Evolutionary conservation across 2,888 invertebrate genomes (phyloP).

Genomic region (Trissoscelio sp.): DNA sequence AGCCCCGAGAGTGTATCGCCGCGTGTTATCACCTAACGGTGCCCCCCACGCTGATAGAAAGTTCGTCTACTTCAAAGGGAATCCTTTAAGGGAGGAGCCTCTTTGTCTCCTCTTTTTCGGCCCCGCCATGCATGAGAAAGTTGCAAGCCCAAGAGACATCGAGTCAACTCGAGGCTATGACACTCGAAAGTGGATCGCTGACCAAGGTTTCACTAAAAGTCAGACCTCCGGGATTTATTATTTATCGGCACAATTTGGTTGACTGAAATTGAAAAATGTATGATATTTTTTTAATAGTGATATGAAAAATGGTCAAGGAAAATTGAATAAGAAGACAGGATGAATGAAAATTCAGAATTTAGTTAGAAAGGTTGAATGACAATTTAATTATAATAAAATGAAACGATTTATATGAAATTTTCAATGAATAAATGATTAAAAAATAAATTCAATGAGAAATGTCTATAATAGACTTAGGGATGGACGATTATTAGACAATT

Average conservation of each 20-base stretch:
- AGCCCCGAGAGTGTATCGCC: slow-evolving; percentile 32
- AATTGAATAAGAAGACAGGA: no score
- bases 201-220: slow-evolving; percentile 49
- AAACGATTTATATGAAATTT: no score
- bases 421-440: no score
- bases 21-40: slow-evolving; percentile 52
- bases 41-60: slow-evolving; percentile 52
- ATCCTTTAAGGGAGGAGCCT: slow-evolving; percentile 52
- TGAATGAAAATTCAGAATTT: no score
- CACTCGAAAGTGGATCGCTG: slow-evolving; percentile 65
- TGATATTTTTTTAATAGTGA: no score
- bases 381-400: no score
- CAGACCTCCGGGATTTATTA: slow-evolving; percentile 44
- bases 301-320: no score
- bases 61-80: slow-evolving; percentile 61
- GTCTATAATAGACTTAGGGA: no score
- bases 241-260: slow-evolving; percentile 40
- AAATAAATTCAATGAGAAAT: no score
- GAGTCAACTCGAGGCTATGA: slow-evolving; percentile 49
- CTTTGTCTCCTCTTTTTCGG: slow-evolving; percentile 56
- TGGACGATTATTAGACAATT: no score
- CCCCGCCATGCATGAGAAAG: slow-evolving; percentile 53
- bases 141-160: slow-evolving; percentile 38
- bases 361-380: no score
- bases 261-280: slow-evolving; percentile 35